A percentile compares a stretch with the other conserved stretches of the same genome.
Conservation (phyloP, 2,797 vertebrate genomes). For the Chaetodon trifasciatus region DNA sequence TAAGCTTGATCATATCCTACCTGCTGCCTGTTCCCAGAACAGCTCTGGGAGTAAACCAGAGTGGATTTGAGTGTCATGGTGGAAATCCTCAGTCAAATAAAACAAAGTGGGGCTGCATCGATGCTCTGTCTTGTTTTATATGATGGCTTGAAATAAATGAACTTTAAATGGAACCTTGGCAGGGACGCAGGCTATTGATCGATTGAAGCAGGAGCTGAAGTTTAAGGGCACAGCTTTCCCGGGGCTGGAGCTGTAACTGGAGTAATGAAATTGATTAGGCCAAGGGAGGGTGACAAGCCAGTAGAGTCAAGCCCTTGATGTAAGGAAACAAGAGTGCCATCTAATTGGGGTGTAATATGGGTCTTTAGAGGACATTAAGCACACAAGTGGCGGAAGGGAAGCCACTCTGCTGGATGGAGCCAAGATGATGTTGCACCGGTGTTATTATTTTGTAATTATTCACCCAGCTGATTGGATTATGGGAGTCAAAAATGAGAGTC, state of each 20-base stretch:
- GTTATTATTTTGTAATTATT: conserved; percentile 86
- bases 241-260: conserved; percentile 88
- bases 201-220: conserved; percentile 89
- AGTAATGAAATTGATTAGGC: conserved; percentile 94
- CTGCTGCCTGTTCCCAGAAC: conserved; percentile 65
- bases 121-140: conserved; percentile 92
- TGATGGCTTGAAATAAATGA: conserved; percentile 92
- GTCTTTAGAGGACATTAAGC: conserved; percentile 93
- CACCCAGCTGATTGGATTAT: conserved; percentile 81
- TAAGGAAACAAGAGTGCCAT: conserved; percentile 93
- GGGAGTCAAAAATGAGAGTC: conserved; percentile 76
- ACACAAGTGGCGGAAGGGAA: conserved; percentile 82
- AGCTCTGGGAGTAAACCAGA: conserved; percentile 70
- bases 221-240: conserved; percentile 90
- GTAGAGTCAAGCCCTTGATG: conserved; percentile 92
- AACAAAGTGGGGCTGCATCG: conserved; percentile 89
- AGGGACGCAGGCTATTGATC: conserved; percentile 88
- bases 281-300: conserved; percentile 90
- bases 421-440: conserved; percentile 80
- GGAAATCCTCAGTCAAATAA: conserved; percentile 90
- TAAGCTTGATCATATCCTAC: conserved; percentile 40
- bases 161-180: conserved; percentile 93
- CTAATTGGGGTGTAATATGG: conserved; percentile 92
- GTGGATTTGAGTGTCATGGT: conserved; percentile 84
- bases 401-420: conserved; percentile 80